These are phyloP conservation scores for Phoxinus dragarum DNA, from an alignment of 2,797 vertebrate genomes.

Conservation along the genomic window DNA sequence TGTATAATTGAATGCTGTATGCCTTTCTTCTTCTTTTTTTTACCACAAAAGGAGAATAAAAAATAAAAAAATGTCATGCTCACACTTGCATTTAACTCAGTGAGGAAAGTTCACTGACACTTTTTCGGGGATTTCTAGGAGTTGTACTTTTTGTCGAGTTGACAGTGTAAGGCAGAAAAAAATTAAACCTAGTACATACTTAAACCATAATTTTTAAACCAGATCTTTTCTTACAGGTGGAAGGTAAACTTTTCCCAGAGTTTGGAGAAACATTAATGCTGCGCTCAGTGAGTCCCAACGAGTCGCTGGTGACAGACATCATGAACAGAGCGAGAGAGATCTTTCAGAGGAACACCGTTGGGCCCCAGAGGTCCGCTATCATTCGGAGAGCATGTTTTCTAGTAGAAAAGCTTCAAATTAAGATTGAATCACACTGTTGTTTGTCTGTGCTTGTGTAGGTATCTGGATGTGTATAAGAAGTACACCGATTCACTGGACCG, in stretches of 20 bases:
- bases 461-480: conserved; percentile 86
- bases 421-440: background rate
- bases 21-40: too few relatives aligned
- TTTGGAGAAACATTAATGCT: conserved; percentile 77
- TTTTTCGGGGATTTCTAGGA: too few relatives aligned
- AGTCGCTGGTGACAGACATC: conserved; percentile 80
- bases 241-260: conserved; percentile 82
- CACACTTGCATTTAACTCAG: too few relatives aligned
- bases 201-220: background rate
- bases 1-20: too few relatives aligned
- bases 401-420: background rate
- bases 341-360: conserved; percentile 85
- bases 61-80: too few relatives aligned
- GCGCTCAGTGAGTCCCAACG: conserved; percentile 77
- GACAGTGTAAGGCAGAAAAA: background rate
- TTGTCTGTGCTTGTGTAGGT: conserved; percentile 74
- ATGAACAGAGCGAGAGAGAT: conserved; percentile 78
- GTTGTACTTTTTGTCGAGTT: too few relatives aligned
- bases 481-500: conserved; percentile 84
- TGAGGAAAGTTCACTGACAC: too few relatives aligned
- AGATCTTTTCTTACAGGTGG: conserved; percentile 78
- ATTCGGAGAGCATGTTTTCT: background rate
- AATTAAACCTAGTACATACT: background rate
- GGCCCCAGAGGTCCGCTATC: conserved; percentile 83
- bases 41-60: too few relatives aligned